A percentile compares a stretch with the other conserved stretches of the same genome.
Evolutionary conservation across 2,113 vertebrate species (phyloP).

Genomic region (Himantopus leucocephalus): DNA sequence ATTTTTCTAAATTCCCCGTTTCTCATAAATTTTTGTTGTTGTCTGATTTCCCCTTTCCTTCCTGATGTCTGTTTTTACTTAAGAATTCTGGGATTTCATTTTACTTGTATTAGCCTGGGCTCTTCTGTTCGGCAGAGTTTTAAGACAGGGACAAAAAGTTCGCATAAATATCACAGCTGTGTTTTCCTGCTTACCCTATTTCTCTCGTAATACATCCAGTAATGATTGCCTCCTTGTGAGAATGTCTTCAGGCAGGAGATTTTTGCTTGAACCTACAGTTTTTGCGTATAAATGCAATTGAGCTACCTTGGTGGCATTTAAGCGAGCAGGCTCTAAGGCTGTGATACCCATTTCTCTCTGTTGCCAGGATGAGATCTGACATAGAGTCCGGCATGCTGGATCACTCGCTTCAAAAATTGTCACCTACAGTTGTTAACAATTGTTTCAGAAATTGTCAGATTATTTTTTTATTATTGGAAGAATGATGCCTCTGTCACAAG

Average conservation of each 20-base stretch:
- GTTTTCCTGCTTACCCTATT: neutral
- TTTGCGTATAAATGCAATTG: neutral
- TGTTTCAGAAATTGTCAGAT: neutral
- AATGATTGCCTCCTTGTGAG: neutral
- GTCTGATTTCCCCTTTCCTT: neutral
- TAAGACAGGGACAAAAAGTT: neutral
- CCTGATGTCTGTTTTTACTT: neutral
- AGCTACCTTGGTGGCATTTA: neutral
- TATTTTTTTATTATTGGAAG: neutral
- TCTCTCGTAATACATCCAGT: neutral
- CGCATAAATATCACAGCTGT: rapidly evolving
- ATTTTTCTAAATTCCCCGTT: neutral
- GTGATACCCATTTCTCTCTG: neutral
- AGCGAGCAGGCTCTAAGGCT: neutral
- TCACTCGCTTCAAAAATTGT: neutral
- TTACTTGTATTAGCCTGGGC: neutral
- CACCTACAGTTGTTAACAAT: neutral
- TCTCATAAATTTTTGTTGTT: neutral
- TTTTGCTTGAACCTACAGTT: neutral
- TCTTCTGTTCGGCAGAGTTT: neutral
- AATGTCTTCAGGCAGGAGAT: neutral
- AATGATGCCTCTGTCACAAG: neutral
- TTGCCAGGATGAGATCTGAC: neutral
- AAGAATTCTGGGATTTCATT: neutral
- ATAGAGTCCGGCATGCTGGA: neutral